These are phyloP conservation scores for Tineola bisselliella DNA, from an alignment of 2,888 invertebrate species.

Conservation along the genomic window DNA sequence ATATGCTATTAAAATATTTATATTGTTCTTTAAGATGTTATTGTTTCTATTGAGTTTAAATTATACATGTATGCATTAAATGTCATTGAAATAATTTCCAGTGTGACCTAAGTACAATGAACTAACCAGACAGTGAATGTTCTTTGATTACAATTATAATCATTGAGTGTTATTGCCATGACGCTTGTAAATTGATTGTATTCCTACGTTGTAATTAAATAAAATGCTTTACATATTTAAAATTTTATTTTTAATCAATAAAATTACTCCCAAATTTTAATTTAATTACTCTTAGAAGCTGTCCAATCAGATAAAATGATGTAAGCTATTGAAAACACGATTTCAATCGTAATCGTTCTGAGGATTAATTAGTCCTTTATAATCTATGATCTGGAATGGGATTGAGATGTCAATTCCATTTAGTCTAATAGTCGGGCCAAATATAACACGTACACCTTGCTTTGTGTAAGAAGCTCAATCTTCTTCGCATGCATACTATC, in stretches of 20 bases:
- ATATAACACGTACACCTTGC: too few relatives aligned
- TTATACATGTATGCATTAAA: too few relatives aligned
- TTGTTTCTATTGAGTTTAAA: too few relatives aligned
- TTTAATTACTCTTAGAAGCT: background rate
- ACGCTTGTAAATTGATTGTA: background rate
- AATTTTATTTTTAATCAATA: too few relatives aligned
- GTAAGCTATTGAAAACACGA: conserved; percentile 6
- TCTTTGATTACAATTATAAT: background rate
- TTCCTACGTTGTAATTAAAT: too few relatives aligned
- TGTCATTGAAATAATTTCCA: too few relatives aligned
- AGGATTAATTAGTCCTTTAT: background rate
- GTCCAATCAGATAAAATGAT: background rate
- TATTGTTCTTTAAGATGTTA: too few relatives aligned
- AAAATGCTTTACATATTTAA: too few relatives aligned
- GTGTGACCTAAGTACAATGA: background rate
- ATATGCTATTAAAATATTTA: too few relatives aligned
- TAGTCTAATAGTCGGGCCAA: background rate
- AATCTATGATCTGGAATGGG: background rate
- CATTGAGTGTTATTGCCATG: background rate
- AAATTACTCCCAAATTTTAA: background rate
- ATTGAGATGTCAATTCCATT: background rate
- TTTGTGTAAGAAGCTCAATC: too few relatives aligned
- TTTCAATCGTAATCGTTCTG: background rate
- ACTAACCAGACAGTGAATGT: background rate
- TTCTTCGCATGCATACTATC: too few relatives aligned